A percentile compares a stretch with the other conserved stretches of the same genome.
Evolutionary conservation across 2,888 invertebrate genomes (phyloP).

Genomic region (Amphipoea oculea): DNA sequence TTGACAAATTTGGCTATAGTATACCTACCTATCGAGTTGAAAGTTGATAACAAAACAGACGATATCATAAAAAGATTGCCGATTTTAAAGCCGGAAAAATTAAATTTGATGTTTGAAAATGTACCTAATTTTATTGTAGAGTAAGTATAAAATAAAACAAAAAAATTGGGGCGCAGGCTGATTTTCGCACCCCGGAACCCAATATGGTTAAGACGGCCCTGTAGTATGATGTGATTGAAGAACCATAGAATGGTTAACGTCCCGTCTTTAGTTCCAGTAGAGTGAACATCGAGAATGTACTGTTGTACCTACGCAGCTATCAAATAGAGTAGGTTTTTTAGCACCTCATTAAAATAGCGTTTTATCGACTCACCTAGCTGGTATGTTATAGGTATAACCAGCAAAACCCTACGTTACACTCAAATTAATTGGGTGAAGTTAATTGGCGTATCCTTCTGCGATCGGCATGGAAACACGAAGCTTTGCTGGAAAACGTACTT

Average conservation of each 20-base stretch:
- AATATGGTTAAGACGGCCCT: too few species aligned
- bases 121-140: too few species aligned
- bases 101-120: too few species aligned
- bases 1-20: too few species aligned
- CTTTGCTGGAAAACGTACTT: background rate
- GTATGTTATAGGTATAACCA: background rate
- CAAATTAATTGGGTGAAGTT: conserved; percentile 45
- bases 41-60: too few species aligned
- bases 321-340: conserved; percentile 23
- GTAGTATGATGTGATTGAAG: background rate
- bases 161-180: too few species aligned
- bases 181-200: too few species aligned
- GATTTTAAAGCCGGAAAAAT: too few species aligned
- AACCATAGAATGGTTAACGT: background rate
- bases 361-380: background rate
- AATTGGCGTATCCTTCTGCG: conserved; percentile 36
- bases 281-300: background rate
- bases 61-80: too few species aligned
- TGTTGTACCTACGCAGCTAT: background rate
- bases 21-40: too few species aligned
- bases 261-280: background rate
- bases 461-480: conserved; percentile 13
- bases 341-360: conserved; percentile 17
- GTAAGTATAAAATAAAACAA: too few species aligned
- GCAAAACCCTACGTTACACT: conserved; percentile 17